Evolutionary conservation across 2,888 invertebrate species (phyloP).

Genomic region (Timema cristinae): DNA sequence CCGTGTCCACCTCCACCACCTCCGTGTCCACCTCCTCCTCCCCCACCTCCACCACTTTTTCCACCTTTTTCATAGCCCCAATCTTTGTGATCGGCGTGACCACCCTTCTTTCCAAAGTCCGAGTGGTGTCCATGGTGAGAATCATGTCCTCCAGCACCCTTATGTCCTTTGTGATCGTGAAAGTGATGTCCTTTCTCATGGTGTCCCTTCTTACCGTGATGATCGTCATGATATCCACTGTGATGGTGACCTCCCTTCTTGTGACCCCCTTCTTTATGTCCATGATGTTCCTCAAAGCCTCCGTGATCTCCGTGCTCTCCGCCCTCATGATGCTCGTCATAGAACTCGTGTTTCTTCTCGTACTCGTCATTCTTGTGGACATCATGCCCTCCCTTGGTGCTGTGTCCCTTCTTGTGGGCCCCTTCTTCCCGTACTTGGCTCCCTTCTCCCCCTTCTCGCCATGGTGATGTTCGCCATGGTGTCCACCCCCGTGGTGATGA

Average conservation of each 20-base stretch:
- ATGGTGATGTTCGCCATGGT: constrained; percentile 52
- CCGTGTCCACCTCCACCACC: too few species aligned
- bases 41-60: too few species aligned
- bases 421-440: constrained; percentile 56
- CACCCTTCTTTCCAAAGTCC: constrained; percentile 48
- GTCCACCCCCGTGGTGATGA: constrained; percentile 19
- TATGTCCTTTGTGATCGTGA: constrained; percentile 48
- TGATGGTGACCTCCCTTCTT: constrained; percentile 44
- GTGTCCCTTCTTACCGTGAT: constrained; percentile 56
- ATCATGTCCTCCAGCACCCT: constrained; percentile 34
- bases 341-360: constrained; percentile 71
- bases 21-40: too few species aligned
- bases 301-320: constrained; percentile 63
- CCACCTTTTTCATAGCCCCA: too few species aligned
- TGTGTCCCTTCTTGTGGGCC: constrained; percentile 68
- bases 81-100: constrained; percentile 50
- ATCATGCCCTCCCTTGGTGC: constrained; percentile 69
- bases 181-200: constrained; percentile 54
- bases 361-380: constrained; percentile 72
- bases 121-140: constrained; percentile 34
- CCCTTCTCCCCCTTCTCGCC: constrained; percentile 65
- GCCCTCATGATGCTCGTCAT: constrained; percentile 67
- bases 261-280: constrained; percentile 45
- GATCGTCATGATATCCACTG: constrained; percentile 49
- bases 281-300: constrained; percentile 54